phyloP scores from a whole-genome alignment of 1,140 invertebrate genomes.

The Pomacea maculata region DNA sequence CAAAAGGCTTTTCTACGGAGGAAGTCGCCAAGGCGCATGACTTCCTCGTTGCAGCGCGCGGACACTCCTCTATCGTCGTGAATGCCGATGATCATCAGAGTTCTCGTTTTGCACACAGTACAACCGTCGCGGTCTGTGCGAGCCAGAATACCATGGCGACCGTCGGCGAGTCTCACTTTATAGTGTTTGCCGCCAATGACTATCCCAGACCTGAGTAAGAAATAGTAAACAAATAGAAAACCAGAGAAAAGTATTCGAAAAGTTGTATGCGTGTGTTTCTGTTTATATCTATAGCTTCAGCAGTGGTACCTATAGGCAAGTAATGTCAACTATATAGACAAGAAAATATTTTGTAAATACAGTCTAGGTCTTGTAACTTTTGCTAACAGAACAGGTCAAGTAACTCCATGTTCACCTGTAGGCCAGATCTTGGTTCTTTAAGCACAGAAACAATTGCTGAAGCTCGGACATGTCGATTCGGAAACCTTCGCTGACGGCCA shows the following conservation, averaged over 20 bases:
- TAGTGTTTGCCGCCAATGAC: conserved; percentile 33
- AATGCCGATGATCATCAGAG: conserved; percentile 34
- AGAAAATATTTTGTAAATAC: no score
- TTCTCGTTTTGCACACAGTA: conserved; percentile 40
- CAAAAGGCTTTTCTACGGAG: conserved; percentile 33
- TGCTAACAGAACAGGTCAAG: no score
- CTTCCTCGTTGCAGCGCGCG: conserved; percentile 39
- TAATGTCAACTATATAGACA: no score
- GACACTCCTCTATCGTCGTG: conserved; percentile 29
- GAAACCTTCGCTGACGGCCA: conserved; percentile 4
- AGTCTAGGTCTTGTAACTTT: no score
- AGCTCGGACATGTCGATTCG: conserved; percentile 1
- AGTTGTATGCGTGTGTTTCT: no score
- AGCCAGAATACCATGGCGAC: conserved; percentile 39
- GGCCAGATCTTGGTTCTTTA: not conserved
- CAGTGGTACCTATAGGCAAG: no score
- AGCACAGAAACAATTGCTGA: conserved; percentile 1
- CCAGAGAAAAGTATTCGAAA: no score
- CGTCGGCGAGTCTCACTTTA: conserved; percentile 39
- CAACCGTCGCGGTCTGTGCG: conserved; percentile 33
- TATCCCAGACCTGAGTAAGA: conserved; percentile 20
- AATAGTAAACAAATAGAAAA: no score
- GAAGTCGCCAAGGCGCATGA: conserved; percentile 45
- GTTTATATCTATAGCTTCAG: no score
- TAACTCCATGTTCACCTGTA: conserved; percentile 5